Conservation (phyloP, 1,140 invertebrate genomes). For the Atta colombica region DNA sequence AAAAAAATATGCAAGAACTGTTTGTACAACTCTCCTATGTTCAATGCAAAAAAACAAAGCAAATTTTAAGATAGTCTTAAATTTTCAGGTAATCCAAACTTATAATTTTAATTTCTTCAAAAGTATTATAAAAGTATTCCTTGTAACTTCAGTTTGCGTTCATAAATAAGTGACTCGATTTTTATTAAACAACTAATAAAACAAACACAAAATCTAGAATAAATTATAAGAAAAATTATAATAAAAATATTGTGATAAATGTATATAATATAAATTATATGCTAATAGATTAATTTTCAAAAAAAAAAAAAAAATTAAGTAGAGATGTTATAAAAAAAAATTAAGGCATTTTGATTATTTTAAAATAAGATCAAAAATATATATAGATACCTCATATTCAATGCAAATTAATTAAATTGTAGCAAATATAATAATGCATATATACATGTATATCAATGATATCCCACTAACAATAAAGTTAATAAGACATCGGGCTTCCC, state of each 20-base stretch:
- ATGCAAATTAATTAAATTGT: not conserved
- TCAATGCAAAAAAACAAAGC: not conserved
- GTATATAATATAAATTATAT: not conserved
- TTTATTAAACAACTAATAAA: not conserved
- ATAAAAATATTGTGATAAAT: not conserved
- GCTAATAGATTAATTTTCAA: not conserved
- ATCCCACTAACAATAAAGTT: conserved; percentile 8
- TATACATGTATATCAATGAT: not conserved
- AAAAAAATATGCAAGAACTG: not conserved
- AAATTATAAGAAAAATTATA: not conserved
- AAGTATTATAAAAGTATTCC: not conserved
- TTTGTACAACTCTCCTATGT: not conserved
- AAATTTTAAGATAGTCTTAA: too few species aligned
- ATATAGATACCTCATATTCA: not conserved
- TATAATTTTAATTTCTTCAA: not conserved
- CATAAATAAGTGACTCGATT: not conserved
- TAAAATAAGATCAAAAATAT: not conserved
- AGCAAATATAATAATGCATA: not conserved
- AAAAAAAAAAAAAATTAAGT: not conserved
- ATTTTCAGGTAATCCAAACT: not conserved
- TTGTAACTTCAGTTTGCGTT: not conserved
- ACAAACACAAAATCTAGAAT: not conserved
- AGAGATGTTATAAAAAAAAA: not conserved
- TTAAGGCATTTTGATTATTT: not conserved
- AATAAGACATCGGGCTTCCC: not conserved